Evolutionary conservation across 2,888 invertebrate genomes (phyloP).

Genomic region (Ophioninae sp.): DNA sequence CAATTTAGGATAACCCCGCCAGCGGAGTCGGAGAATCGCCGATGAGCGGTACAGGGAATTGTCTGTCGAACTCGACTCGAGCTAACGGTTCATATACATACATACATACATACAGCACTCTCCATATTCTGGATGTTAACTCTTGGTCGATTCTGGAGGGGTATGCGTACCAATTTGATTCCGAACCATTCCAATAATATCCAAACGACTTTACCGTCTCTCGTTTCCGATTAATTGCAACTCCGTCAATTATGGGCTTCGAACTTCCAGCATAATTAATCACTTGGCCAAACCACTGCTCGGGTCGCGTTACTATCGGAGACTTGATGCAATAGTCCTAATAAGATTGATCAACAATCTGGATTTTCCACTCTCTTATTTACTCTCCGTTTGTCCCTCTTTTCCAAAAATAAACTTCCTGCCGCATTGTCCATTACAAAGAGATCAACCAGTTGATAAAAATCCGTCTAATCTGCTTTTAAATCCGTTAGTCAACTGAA

Average conservation of each 20-base stretch:
- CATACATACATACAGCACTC: slow-evolving; percentile 33
- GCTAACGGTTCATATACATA: slow-evolving; percentile 4
- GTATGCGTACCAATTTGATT: slow-evolving; percentile 52
- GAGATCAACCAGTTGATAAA: not conserved
- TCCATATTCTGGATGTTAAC: slow-evolving; percentile 53
- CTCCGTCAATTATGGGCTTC: slow-evolving; percentile 51
- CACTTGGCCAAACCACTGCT: slow-evolving; percentile 38
- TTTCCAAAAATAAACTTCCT: not conserved
- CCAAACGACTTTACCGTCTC: slow-evolving; percentile 60
- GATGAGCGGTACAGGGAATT: slow-evolving; percentile 17
- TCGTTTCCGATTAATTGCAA: slow-evolving; percentile 60
- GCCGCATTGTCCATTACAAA: not conserved
- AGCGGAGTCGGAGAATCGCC: slow-evolving; percentile 54
- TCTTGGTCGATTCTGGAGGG: slow-evolving; percentile 56
- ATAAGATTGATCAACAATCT: slow-evolving; percentile 38
- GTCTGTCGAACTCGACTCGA: slow-evolving; percentile 62
- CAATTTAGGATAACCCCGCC: slow-evolving; percentile 57
- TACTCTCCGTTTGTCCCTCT: not conserved
- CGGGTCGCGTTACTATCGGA: slow-evolving; percentile 18
- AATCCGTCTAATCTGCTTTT: not conserved
- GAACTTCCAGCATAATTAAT: slow-evolving; percentile 53
- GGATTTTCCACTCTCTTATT: not conserved
- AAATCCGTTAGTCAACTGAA: not conserved
- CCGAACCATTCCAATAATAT: slow-evolving; percentile 62
- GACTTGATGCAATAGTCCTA: slow-evolving; percentile 35